phyloP scores from a whole-genome alignment of 2,113 vertebrate genomes.

The Microcebus tavaratra region DNA sequence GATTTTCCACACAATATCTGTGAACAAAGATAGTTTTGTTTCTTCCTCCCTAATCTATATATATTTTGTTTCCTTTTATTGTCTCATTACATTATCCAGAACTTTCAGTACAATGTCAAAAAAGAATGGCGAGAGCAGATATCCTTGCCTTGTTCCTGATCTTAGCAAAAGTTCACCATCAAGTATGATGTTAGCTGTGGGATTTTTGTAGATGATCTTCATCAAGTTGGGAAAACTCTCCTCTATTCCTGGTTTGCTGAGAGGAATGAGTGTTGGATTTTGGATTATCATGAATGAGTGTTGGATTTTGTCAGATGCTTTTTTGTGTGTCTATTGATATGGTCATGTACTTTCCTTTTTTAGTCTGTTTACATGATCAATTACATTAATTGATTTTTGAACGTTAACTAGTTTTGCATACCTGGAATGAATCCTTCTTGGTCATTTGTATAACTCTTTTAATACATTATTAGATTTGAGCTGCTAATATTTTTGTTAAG shows the following conservation, averaged over 20 bases:
- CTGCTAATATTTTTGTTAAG: not conserved
- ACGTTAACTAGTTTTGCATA: not conserved
- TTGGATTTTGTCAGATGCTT: not conserved
- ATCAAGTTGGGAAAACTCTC: not conserved
- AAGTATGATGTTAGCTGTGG: not conserved
- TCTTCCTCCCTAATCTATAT: not conserved
- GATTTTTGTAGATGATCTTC: not conserved
- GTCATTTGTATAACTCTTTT: not conserved
- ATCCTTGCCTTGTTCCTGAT: not conserved
- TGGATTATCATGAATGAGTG: not conserved
- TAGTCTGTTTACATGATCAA: not conserved
- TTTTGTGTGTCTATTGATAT: not conserved
- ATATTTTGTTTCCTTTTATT: not conserved
- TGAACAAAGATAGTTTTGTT: not conserved
- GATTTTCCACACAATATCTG: not conserved
- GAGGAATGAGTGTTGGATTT: not conserved
- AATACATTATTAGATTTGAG: not conserved
- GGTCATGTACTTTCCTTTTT: not conserved
- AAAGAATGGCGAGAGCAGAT: not conserved
- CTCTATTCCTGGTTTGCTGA: not conserved
- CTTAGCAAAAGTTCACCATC: not conserved
- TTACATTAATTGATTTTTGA: not conserved
- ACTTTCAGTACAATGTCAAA: not conserved
- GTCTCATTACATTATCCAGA: not conserved
- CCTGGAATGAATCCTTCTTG: not conserved